Evolutionary conservation across 2,113 vertebrate genomes (phyloP).

Genomic region (Percina caprodes): DNA sequence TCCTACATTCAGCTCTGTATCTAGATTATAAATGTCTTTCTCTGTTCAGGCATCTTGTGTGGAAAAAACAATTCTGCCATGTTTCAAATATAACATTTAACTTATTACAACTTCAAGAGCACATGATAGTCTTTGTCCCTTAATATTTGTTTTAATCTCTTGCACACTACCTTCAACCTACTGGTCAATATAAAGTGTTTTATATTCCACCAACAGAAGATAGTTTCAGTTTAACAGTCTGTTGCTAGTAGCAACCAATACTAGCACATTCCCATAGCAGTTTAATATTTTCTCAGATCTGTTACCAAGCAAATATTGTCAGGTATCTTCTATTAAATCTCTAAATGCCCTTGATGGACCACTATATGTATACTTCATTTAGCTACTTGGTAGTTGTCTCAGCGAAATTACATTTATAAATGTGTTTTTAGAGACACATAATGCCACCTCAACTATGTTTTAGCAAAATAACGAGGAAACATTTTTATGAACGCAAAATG

Average conservation of each 20-base stretch:
- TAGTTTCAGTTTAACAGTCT: slow-evolving; percentile 9
- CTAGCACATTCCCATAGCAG: neutral
- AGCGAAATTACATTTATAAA: neutral
- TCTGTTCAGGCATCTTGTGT: neutral
- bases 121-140: neutral
- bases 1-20: slow-evolving; percentile 7
- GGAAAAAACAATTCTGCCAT: slow-evolving; percentile 5
- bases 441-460: neutral
- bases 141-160: neutral
- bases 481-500: neutral
- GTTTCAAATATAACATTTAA: slow-evolving; percentile 9
- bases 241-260: slow-evolving; percentile 23
- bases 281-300: neutral
- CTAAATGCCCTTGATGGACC: neutral
- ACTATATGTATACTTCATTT: neutral
- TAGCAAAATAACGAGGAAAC: neutral
- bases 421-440: neutral
- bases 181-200: neutral
- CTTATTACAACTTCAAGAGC: neutral
- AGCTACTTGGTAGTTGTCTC: neutral
- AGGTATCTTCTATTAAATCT: neutral
- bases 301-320: neutral
- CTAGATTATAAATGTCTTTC: slow-evolving; percentile 24
- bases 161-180: neutral
- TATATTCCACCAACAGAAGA: neutral